A percentile compares a stretch with the other conserved stretches of the same genome.
Evolutionary conservation across 1,140 invertebrate species (phyloP).

Genomic region (Drosophila quadrilineata): DNA sequence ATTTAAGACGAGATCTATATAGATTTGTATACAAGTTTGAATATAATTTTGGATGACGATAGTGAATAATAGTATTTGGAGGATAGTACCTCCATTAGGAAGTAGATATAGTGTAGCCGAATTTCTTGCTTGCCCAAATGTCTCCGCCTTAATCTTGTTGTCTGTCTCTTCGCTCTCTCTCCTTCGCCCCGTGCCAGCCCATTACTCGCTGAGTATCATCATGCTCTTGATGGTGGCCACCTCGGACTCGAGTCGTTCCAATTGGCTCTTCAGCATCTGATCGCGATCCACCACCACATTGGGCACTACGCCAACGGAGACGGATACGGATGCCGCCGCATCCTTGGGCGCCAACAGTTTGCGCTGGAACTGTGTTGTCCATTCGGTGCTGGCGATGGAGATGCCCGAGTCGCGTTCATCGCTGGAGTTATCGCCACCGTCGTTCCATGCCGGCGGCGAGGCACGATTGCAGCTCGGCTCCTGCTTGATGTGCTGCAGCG

Average conservation of each 20-base stretch:
- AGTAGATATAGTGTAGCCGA: no score
- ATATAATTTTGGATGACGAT: conserved; percentile 5
- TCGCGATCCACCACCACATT: conserved; percentile 82
- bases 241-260: conserved; percentile 94
- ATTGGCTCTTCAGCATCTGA: conserved; percentile 88
- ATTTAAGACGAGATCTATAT: conserved; percentile 68
- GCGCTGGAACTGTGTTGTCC: conserved; percentile 82
- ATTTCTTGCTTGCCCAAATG: no score
- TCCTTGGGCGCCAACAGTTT: conserved; percentile 63
- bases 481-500: conserved; percentile 91
- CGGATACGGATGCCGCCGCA: conserved; percentile 7
- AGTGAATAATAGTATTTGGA: no score
- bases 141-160: conserved; percentile 25
- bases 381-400: conserved; percentile 87
- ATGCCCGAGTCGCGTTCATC: conserved; percentile 94
- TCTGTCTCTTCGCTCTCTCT: conserved; percentile 74
- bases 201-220: conserved; percentile 82
- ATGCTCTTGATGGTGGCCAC: conserved; percentile 93
- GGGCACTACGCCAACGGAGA: conserved; percentile 70
- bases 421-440: conserved; percentile 90
- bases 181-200: conserved; percentile 5
- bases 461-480: conserved; percentile 86
- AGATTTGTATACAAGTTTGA: conserved; percentile 31
- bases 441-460: conserved; percentile 89
- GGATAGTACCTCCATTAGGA: no score